Base-by-base conservation (phyloP, 1,140 invertebrate species). In the Euborellia annulipes region DNA sequence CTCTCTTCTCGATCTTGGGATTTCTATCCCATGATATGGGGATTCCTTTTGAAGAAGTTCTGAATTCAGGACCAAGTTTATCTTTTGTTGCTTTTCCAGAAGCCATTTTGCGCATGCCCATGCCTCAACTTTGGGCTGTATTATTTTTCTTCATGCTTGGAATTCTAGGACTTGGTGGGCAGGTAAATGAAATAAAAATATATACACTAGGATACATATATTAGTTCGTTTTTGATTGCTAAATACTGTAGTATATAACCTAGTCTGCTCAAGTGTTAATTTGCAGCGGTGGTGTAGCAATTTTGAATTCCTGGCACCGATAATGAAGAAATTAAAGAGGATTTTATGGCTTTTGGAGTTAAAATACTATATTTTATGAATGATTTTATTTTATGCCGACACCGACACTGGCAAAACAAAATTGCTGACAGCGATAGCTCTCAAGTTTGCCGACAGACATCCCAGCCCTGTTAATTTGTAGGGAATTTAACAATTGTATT, bases 71-170 rank as follows among this genome's bases (percentile, higher is more conserved):
- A 2, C 72, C 79, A 34, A 81, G 82, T 3, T 62, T 89, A 7
- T 85, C 85, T 4, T 85, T 90, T 51, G 72, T 91, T 20, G 86
- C 85, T 0, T 93, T 92, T 63, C 87, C 89, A 1, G 85, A 88
- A 55, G 88, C 88, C 0, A 81, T 94, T 9, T 68, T 81, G 0
- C 71, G 76, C 43, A 75, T 89, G 69, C 83, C 84, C 0, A 56
- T 76, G 17, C 70, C 83, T 0, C 79, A 79, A 45, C 56, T 41
- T 72, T 90, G 85, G 85, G 73, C 81, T 0, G 66, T 82, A 8
- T 58, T 87, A 1, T 90, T 90, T 65, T 91, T 91, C 67, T 68
- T 87, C 43, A 85, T 85, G 82, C 66, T 85, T 23, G 75, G 85
- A 50, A 73, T 82, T 13, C 66, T 86, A 2, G 83, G 82, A 1